Evolutionary conservation across 2,888 invertebrate species (phyloP).

Genomic region (Cerastis rubricosa): DNA sequence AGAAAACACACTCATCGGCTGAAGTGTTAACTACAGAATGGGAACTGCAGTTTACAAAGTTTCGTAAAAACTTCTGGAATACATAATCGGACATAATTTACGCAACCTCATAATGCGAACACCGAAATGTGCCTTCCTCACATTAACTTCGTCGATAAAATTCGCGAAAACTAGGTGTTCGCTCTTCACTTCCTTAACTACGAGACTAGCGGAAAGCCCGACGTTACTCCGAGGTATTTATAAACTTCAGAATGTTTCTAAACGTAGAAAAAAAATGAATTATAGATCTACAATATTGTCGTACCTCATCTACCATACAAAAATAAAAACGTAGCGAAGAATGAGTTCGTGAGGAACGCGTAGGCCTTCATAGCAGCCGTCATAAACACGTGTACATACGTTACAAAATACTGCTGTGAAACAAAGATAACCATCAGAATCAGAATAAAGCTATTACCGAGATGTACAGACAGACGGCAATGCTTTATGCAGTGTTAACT

Average conservation of each 20-base stretch:
- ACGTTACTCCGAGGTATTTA: background rate
- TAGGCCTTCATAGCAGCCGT: background rate
- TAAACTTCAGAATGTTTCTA: background rate
- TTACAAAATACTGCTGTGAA: slow-evolving; percentile 10
- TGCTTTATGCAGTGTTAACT: slow-evolving; percentile 47
- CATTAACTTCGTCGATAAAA: slow-evolving; percentile 39
- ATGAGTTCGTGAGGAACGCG: background rate
- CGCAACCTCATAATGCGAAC: slow-evolving; percentile 52
- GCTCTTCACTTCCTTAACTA: slow-evolving; percentile 29
- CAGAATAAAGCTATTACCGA: slow-evolving; percentile 22
- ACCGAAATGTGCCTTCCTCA: slow-evolving; percentile 32
- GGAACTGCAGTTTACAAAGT: slow-evolving; percentile 4
- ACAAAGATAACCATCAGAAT: slow-evolving; percentile 24
- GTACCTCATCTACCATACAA: background rate
- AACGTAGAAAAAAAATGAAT: background rate
- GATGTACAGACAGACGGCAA: slow-evolving; percentile 33
- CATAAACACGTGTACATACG: background rate
- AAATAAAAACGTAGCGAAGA: slow-evolving; percentile 15
- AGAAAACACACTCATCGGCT: slow-evolving; percentile 4
- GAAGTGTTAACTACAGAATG: slow-evolving; percentile 22
- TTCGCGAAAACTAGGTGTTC: slow-evolving; percentile 25
- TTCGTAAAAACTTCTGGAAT: slow-evolving; percentile 25
- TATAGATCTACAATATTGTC: background rate
- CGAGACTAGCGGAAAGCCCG: slow-evolving; percentile 5
- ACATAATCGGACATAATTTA: slow-evolving; percentile 58